phyloP scores from a whole-genome alignment of 2,888 invertebrate species.

The Arrhopalites spinosus region DNA sequence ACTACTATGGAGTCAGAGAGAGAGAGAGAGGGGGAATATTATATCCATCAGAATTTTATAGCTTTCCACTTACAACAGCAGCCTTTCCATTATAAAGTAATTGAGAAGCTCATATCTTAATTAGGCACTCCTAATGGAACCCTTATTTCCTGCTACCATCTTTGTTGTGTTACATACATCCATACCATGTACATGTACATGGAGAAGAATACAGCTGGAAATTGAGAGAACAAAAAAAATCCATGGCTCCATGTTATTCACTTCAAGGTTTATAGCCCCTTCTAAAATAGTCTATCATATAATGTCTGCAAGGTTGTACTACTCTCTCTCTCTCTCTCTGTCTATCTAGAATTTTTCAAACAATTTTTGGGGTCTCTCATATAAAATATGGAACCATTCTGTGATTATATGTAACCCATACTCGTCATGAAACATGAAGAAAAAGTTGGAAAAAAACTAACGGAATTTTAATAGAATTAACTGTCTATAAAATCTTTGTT shows the following conservation, averaged over 20 bases:
- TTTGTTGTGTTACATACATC: slow-evolving; percentile 3
- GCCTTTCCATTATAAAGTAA: slow-evolving; percentile 27
- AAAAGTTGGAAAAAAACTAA: too few relatives aligned
- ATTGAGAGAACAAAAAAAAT: neutral
- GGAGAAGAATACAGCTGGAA: neutral
- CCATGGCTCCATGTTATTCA: slow-evolving; percentile 2
- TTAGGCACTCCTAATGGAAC: slow-evolving; percentile 38
- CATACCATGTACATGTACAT: neutral
- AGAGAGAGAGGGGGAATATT: neutral
- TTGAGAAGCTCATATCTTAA: slow-evolving; percentile 36
- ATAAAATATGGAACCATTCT: too few relatives aligned
- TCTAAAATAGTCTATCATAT: slow-evolving; percentile 6
- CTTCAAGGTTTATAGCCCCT: slow-evolving; percentile 17
- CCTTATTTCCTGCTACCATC: slow-evolving; percentile 37
- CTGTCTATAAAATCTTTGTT: too few relatives aligned
- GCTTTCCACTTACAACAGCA: slow-evolving; percentile 27
- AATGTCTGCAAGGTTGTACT: neutral
- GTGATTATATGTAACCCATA: too few relatives aligned
- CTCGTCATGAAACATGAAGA: too few relatives aligned
- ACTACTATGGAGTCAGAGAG: too few relatives aligned
- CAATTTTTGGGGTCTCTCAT: too few relatives aligned
- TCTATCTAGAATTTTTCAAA: too few relatives aligned
- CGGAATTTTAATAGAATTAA: too few relatives aligned
- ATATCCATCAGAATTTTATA: slow-evolving; percentile 34
- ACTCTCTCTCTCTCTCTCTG: neutral